These are phyloP conservation scores for Bombus haemorrhoidalis DNA, from an alignment of 1,140 invertebrate species.

Conservation along the genomic window DNA sequence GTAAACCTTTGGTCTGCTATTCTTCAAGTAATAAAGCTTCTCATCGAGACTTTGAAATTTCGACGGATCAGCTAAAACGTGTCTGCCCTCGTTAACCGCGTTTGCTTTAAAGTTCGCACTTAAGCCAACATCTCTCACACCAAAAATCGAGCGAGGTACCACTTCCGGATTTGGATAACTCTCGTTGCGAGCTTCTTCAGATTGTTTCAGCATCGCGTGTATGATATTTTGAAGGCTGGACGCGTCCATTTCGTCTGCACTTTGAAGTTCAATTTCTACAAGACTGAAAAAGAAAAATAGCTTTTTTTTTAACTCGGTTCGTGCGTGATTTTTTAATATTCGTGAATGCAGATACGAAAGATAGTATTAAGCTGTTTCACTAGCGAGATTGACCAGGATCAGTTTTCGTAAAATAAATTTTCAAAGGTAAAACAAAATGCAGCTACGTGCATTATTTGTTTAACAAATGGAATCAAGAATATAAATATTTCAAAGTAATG, in stretches of 20 bases:
- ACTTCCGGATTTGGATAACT: slow-evolving; percentile 73
- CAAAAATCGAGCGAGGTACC: slow-evolving; percentile 74
- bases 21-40: slow-evolving; percentile 77
- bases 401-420: neutral
- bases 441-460: too few species aligned
- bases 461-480: too few species aligned
- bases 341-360: neutral
- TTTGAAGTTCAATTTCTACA: slow-evolving; percentile 66
- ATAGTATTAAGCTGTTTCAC: neutral
- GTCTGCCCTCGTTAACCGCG: slow-evolving; percentile 45
- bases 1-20: slow-evolving; percentile 73
- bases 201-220: slow-evolving; percentile 68
- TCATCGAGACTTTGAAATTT: slow-evolving; percentile 65
- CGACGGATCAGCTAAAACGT: slow-evolving; percentile 30
- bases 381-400: too few species aligned
- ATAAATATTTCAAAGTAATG: too few species aligned
- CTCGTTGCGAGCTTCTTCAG: slow-evolving; percentile 24
- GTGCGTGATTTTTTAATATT: neutral
- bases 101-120: slow-evolving; percentile 57
- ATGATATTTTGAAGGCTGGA: slow-evolving; percentile 71
- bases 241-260: slow-evolving; percentile 67
- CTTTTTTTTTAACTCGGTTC: neutral
- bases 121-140: slow-evolving; percentile 71
- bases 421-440: too few species aligned
- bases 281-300: slow-evolving; percentile 29